Evolutionary conservation across 1,140 invertebrate species (phyloP), one percentile per base, ranked within the genome.

Genomic region (Conus betulinus): DNA sequence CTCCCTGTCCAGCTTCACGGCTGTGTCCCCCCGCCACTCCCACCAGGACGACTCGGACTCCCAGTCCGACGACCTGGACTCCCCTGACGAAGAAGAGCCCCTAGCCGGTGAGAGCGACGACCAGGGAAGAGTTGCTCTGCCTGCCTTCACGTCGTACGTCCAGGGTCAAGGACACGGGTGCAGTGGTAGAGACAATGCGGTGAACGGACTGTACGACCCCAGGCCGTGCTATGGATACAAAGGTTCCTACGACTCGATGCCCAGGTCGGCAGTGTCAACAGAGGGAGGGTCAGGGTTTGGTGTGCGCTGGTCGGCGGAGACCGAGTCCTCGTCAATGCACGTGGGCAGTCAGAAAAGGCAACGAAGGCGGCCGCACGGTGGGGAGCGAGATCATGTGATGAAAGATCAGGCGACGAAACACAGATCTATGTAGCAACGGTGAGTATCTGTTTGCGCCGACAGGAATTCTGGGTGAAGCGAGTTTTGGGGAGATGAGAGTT

Each of bases 361-460:
- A 27, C 89, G 92, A 67, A 91, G 87, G 71, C 88, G 92, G 53
- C 87, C 86, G 8, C 89, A 90, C 81, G 81, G 86, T 78, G 89
- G 91, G 87, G 91, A 93, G 89, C 91, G 92, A 39, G 90, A 89
- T 4, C 76, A 60, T 8, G 53, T 25, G 63, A 78, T 82, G n/a
- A 85, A 78, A 78, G 94, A 95, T 92, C 93, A 95, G 87, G 93
- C 93, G 13, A 95, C 94, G 0, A 95, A 95, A 95, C 87, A 95
- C 94, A 82, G 94, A 95, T 88, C 88, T 94, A 57, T 93, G 93
- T 87, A 95, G 94, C 87, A 95, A 94, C 89, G 94, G 94, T 94
- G 88, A 88, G 93, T 91, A 8, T 52, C n/a, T n/a, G n/a, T n/a
- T n/a, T n/a, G n/a, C n/a, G n/a, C n/a, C n/a, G n/a, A n/a, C n/a